Evolutionary conservation across 2,888 invertebrate species (phyloP).

Genomic region (Lamellibrachia satsuma): DNA sequence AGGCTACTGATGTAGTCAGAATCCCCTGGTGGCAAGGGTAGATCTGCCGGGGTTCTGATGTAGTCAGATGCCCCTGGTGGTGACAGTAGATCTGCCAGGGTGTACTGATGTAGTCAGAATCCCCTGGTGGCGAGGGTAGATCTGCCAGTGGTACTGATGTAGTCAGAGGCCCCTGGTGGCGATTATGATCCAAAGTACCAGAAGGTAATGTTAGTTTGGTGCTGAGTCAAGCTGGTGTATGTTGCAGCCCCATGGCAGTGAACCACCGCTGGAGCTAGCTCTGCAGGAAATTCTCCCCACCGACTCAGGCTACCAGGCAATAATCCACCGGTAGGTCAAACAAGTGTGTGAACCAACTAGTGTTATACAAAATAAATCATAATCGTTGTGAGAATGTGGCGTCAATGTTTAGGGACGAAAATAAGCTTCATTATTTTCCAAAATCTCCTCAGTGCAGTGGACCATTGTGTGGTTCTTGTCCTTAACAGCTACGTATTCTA

Average conservation of each 20-base stretch:
- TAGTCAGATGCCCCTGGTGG: no score
- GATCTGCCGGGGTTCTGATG: no score
- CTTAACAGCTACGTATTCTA: no score
- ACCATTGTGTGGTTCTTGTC: no score
- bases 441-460: not conserved
- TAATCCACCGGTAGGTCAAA: not conserved
- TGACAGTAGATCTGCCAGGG: no score
- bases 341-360: not conserved
- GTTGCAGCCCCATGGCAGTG: conserved; percentile 10
- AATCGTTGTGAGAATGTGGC: not conserved
- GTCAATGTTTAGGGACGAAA: not conserved
- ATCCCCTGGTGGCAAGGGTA: no score
- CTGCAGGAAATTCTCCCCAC: conserved; percentile 1
- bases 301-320: not conserved
- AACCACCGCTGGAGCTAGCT: not conserved
- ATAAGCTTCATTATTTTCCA: not conserved
- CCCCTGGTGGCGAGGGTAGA: no score
- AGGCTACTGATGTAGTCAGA: no score
- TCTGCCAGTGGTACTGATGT: no score
- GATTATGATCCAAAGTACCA: not conserved
- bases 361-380: not conserved
- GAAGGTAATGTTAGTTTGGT: not conserved
- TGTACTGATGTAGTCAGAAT: no score
- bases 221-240: not conserved
- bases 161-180: no score